Conservation (phyloP, 1,140 invertebrate species). For the Tetragnatha versicolor region DNA sequence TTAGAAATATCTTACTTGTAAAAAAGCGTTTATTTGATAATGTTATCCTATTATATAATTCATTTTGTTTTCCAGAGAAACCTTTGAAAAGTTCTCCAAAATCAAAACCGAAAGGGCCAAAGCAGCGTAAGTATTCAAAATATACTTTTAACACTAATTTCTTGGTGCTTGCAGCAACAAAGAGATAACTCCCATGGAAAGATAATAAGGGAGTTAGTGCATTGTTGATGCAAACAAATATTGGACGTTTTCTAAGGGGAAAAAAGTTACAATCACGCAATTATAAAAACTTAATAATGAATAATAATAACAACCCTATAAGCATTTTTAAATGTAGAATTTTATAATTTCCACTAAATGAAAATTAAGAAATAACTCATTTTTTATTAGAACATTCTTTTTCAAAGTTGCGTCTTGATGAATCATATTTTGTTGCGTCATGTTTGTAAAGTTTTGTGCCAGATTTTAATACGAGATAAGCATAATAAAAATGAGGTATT, state of each 20-base stretch:
- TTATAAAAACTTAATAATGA: background rate
- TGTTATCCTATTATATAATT: background rate
- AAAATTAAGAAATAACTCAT: no score
- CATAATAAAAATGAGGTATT: no score
- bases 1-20: background rate
- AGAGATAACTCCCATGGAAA: no score
- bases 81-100: background rate
- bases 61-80: background rate
- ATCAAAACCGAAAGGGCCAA: constrained; percentile 17
- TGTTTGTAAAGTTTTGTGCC: no score
- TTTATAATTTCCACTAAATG: no score
- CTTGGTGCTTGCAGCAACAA: background rate
- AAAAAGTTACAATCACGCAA: background rate
- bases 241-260: background rate
- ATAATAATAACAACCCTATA: background rate
- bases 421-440: no score
- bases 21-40: background rate
- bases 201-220: background rate
- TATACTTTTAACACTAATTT: background rate
- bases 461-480: no score
- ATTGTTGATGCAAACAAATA: background rate
- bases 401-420: no score
- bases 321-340: no score
- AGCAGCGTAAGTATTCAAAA: background rate
- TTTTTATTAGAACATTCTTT: no score